These are phyloP conservation scores for Icerya purchasi DNA, from an alignment of 2,888 invertebrate species.

Conservation along the genomic window DNA sequence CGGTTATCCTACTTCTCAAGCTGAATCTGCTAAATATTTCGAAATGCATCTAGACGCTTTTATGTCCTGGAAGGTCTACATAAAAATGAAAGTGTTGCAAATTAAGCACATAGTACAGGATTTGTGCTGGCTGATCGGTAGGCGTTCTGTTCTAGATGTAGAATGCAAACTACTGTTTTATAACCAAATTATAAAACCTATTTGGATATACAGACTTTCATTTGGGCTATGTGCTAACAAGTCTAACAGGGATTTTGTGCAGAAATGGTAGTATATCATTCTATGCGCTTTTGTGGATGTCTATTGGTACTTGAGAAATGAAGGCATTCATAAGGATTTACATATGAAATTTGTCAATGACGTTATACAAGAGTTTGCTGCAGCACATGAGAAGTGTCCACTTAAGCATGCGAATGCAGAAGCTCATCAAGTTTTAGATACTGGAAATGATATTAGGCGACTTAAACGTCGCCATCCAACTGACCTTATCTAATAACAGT, in stretches of 20 bases:
- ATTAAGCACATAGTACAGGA: too few relatives aligned
- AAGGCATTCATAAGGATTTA: not conserved
- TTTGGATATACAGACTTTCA: not conserved
- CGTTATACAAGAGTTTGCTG: not conserved
- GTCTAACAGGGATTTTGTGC: not conserved
- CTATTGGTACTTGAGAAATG: not conserved
- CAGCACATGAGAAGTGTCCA: not conserved
- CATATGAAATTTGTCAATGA: not conserved
- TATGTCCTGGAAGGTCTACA: too few relatives aligned
- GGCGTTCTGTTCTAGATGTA: too few relatives aligned
- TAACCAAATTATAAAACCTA: too few relatives aligned
- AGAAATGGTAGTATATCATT: not conserved
- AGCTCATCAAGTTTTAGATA: not conserved
- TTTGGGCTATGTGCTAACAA: not conserved
- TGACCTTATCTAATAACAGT: not conserved
- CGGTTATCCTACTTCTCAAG: too few relatives aligned
- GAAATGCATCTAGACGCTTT: too few relatives aligned
- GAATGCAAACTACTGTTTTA: too few relatives aligned
- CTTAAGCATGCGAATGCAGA: not conserved
- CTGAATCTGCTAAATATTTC: too few relatives aligned
- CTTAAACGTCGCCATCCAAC: not conserved
- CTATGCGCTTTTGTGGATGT: not conserved
- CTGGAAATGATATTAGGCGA: not conserved
- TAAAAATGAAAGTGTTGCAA: too few relatives aligned
- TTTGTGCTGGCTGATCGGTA: too few relatives aligned